Base-by-base conservation (phyloP, 2,113 vertebrate genomes). In the Gobiocypris rarus region DNA sequence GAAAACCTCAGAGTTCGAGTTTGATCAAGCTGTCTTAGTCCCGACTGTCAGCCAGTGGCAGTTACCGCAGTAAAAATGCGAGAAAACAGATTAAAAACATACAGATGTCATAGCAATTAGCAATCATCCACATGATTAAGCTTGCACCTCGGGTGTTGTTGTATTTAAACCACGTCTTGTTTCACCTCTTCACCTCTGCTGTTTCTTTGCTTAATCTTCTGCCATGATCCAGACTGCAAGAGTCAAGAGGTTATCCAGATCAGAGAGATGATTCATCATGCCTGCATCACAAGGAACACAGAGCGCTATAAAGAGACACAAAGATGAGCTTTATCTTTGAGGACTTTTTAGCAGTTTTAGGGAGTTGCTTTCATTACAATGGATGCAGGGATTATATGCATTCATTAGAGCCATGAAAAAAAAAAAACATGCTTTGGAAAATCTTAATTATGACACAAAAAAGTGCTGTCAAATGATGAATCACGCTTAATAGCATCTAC, bases 241-340 rank as follows among this genome's bases (percentile, higher is more conserved):
- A 81, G 58, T 28, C 78, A 81, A n/a, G 61, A 81, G 65, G 79
- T 82, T 56, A 70, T 26, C 24, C 3, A 70, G 79, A 82, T 82
- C 79, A 54, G 65, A 82, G 48, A 70, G 48, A 70, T 70, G 48
- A 82, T 82, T 48, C 75, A 81, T 75, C 76, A 83, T 13, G 31
- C 59, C 31, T 71, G 43, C 14, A 43, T 24, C 34, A 52, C 19
- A n/a, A 82, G 56, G 54, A 77, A 82, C 81, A 69, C 56, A 82
- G 73, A 76, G 52, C 28, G 22, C 58, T 48, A 4, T 38, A 52
- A 74, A 82, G 26, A 77, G 24, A 73, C 65, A 22, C 28, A 79
- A 83, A 45, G 43, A 71, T 48, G n/a, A 84, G 22, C 34, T 58
- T 78, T 59, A 43, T 61, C 75, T 78, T 77, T 78, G 56, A 61